phyloP scores from a whole-genome alignment of 2,888 invertebrate species.

The Drosophila mayaguana region DNA sequence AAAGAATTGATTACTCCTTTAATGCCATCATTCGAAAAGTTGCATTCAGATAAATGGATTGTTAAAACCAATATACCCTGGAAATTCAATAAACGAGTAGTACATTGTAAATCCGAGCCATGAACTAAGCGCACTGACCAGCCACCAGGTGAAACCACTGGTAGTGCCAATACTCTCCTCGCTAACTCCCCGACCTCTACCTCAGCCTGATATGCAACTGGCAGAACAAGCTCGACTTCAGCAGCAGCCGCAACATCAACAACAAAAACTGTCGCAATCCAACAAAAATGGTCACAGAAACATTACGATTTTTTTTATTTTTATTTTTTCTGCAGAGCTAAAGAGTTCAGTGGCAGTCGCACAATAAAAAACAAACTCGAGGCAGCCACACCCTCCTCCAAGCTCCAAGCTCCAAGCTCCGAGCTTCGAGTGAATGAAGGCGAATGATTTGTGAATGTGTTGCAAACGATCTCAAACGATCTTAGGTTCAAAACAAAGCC shows the following conservation, averaged over 20 bases:
- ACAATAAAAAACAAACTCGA: conserved; percentile 1
- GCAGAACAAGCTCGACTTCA: conserved; percentile 57
- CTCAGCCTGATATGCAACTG: conserved; percentile 37
- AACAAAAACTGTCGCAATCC: conserved; percentile 61
- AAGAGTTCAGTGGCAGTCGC: conserved; percentile 45
- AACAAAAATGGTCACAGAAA: conserved; percentile 52
- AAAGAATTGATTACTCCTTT: no score
- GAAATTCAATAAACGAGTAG: neutral
- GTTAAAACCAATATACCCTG: conserved; percentile 2
- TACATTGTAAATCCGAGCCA: conserved; percentile 18
- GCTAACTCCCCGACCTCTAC: neutral
- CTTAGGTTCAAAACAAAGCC: neutral
- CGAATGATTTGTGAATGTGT: conserved; percentile 24
- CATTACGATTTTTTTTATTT: conserved; percentile 11
- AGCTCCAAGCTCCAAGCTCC: neutral
- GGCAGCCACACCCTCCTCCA: conserved; percentile 16
- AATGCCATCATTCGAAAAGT: neutral
- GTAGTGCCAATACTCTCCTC: conserved; percentile 9
- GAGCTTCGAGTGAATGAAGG: conserved; percentile 18
- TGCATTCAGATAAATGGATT: neutral
- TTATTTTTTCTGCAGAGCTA: conserved; percentile 9
- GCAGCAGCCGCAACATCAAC: conserved; percentile 13
- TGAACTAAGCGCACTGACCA: conserved; percentile 37
- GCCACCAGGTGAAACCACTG: conserved; percentile 39
- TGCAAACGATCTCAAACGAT: conserved; percentile 3